These are phyloP conservation scores for Spilosoma lubricipeda DNA, from an alignment of 2,888 invertebrate genomes.

Conservation along the genomic window DNA sequence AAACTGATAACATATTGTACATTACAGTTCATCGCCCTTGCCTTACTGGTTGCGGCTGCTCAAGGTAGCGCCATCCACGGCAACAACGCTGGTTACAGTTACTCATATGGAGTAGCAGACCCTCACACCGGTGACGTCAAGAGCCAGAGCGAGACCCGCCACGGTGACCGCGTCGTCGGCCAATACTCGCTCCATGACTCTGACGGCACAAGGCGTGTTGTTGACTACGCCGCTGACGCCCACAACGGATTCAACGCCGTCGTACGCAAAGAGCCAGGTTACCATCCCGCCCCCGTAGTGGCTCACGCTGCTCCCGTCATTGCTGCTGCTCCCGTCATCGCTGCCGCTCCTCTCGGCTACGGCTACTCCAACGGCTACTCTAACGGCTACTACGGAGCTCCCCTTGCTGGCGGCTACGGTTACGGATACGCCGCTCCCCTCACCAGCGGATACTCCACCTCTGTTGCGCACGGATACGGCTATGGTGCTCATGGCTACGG, in stretches of 20 bases:
- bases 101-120: conserved; percentile 81
- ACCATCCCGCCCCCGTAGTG: conserved; percentile 64
- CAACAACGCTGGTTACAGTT: conserved; percentile 76
- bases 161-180: conserved; percentile 88
- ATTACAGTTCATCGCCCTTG: conserved; percentile 80
- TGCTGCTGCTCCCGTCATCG: conserved; percentile 43
- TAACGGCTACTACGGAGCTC: conserved; percentile 37
- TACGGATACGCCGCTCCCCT: conserved; percentile 34
- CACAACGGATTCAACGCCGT: conserved; percentile 86
- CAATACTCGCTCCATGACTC: conserved; percentile 85
- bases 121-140: conserved; percentile 83
- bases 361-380: conserved; percentile 39
- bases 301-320: conserved; percentile 45
- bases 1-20: conserved; percentile 1
- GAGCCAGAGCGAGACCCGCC: conserved; percentile 88
- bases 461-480: conserved; percentile 29
- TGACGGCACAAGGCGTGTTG: conserved; percentile 88
- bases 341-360: conserved; percentile 55
- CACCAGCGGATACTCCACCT: conserved; percentile 22
- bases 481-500: conserved; percentile 39
- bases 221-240: conserved; percentile 86
- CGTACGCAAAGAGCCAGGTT: conserved; percentile 81
- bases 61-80: conserved; percentile 77
- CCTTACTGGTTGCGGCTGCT: conserved; percentile 78
- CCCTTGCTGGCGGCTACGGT: conserved; percentile 36